phyloP scores from a whole-genome alignment of 2,113 vertebrate genomes.

The Peromyscus maniculatus region DNA sequence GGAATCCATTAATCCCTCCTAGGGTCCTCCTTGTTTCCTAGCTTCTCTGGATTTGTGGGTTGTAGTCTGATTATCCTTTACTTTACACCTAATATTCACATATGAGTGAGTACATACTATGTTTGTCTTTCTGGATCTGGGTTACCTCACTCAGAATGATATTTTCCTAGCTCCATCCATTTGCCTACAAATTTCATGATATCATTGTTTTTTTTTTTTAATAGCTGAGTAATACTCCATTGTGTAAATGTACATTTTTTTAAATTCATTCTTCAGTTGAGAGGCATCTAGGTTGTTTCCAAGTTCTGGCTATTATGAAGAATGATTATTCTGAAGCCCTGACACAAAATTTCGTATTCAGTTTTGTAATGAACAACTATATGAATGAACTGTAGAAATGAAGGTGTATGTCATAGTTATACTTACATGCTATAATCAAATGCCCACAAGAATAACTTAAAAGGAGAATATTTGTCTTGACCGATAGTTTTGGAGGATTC shows the following conservation, averaged over 20 bases:
- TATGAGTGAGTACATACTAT: not conserved
- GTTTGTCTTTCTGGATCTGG: not conserved
- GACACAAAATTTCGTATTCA: not conserved
- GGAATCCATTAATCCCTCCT: not conserved
- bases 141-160: not conserved
- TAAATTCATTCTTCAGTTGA: not conserved
- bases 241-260: not conserved
- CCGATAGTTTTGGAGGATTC: not conserved
- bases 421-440: not conserved
- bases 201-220: not conserved
- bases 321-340: not conserved
- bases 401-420: not conserved
- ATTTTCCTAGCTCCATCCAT: not conserved
- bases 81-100: not conserved
- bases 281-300: not conserved
- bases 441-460: not conserved
- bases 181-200: not conserved
- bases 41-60: not conserved
- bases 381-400: not conserved
- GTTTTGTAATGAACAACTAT: slow-evolving; percentile 13
- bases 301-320: not conserved
- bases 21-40: not conserved
- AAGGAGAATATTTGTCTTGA: not conserved
- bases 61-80: not conserved
- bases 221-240: not conserved